phyloP scores from a whole-genome alignment of 2,113 vertebrate genomes.

The Climacteris rufus region DNA sequence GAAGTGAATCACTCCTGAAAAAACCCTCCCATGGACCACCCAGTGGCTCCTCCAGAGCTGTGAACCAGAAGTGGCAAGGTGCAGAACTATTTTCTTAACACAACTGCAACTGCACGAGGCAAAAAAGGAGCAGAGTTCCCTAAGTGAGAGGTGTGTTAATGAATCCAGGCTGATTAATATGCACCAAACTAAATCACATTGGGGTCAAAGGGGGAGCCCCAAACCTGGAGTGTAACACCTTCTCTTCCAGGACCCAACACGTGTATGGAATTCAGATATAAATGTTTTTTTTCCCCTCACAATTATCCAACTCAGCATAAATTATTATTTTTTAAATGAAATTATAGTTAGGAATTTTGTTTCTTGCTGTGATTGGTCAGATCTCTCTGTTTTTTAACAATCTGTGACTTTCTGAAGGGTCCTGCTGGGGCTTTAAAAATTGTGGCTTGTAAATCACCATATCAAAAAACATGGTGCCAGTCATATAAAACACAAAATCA shows the following conservation, averaged over 20 bases:
- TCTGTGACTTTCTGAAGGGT: not conserved
- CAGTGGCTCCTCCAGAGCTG: constrained; percentile 11
- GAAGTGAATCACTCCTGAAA: constrained; percentile 43
- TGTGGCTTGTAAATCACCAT: not conserved
- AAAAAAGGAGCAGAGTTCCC: not conserved
- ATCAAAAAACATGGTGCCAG: not conserved
- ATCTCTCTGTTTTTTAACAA: not conserved
- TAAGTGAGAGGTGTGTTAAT: constrained; percentile 4
- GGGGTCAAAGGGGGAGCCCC: not conserved
- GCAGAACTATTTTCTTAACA: not conserved
- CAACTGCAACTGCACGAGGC: not conserved
- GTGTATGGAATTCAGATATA: not conserved
- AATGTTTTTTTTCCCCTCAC: not conserved
- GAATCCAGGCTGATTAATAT: constrained; percentile 12
- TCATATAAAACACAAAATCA: not conserved
- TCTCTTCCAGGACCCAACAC: not conserved
- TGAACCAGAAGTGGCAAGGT: not conserved
- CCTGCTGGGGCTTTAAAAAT: not conserved
- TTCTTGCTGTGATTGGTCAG: not conserved
- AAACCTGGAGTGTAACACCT: not conserved
- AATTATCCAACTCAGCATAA: not conserved
- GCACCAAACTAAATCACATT: not conserved
- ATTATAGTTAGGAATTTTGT: not conserved
- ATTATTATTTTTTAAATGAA: not conserved
- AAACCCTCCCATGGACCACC: constrained; percentile 24